Conservation (phyloP, 2,888 invertebrate genomes). For the Synanthedon vespiformis region DNA sequence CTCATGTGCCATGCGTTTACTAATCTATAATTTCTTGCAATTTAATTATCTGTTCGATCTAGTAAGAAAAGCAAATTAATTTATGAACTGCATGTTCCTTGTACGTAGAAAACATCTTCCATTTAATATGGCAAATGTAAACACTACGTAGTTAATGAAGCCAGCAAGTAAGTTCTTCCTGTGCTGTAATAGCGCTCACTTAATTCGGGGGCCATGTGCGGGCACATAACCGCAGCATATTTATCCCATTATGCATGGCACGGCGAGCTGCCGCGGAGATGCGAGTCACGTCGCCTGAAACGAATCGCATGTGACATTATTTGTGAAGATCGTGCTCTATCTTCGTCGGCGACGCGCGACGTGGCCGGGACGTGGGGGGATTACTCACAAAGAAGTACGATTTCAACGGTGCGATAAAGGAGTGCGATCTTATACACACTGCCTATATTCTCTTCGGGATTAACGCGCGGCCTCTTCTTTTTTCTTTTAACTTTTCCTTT, state of each 20-base stretch:
- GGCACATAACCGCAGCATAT: constrained; percentile 66
- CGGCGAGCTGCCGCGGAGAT: constrained; percentile 54
- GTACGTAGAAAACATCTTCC: constrained; percentile 25
- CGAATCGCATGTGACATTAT: constrained; percentile 72
- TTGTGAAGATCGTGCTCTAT: constrained; percentile 72
- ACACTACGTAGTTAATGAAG: constrained; percentile 59
- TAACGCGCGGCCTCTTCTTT: constrained; percentile 48
- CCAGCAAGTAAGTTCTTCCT: constrained; percentile 48
- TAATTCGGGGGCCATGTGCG: constrained; percentile 67
- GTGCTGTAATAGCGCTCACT: constrained; percentile 60
- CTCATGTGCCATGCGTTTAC: too few relatives aligned
- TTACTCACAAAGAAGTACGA: constrained; percentile 70
- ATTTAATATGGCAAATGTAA: constrained; percentile 37
- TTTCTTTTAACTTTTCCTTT: constrained; percentile 25
- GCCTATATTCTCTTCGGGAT: constrained; percentile 52
- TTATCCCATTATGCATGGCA: constrained; percentile 69
- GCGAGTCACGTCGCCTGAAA: constrained; percentile 69
- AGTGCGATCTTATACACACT: constrained; percentile 58
- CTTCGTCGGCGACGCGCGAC: constrained; percentile 69
- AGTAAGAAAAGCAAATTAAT: not conserved
- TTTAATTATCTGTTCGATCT: too few relatives aligned
- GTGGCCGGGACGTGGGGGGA: constrained; percentile 66
- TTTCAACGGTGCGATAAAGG: constrained; percentile 67
- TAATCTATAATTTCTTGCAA: too few relatives aligned
- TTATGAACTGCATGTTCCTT: constrained; percentile 1